Evolutionary conservation across 1,140 invertebrate species (phyloP), one percentile per base, ranked within the genome.

Genomic region (Macrosteles quadrilineatus): DNA sequence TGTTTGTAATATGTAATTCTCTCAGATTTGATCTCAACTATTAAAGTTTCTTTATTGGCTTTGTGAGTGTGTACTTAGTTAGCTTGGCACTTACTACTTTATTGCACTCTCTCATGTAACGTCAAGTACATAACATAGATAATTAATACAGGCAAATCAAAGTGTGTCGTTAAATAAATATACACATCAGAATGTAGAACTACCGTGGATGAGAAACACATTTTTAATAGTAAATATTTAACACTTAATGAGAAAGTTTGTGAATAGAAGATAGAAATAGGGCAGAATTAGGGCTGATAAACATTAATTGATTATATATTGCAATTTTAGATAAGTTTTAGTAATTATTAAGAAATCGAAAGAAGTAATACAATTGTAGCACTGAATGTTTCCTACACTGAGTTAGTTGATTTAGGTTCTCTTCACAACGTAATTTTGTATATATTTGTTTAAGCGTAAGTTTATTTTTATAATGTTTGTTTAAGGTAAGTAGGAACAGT

Each of bases 391-490:
- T 50, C 47, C 47, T 50, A 59, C 55, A 59, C 55, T 59, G 47
- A 50, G 25, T 59, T 59, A 59, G 55, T 6, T 27, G 55, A 11
- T 23, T 25, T 59, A 59, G 55, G 25, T 59, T 59, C 27, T 25
- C 25, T 25, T 30, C 55, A 59, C 55, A 59, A 29, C 55, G 25
- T 59, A 59, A 59, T 59, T 59, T 59, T 59, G 55, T 59, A 59
- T 21, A 59, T 59, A 59, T 59, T 59, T 59, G 27, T 59, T 59
- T 59, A 59, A 59, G 12, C 27, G 55, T 59, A 59, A 59, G 55
- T 59, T 59, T 59, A 59, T 59, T 59, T 59, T 59, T 59, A 29
- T 59, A 59, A 59, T 59, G 55, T 59, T 59, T 25, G 55, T 27
- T 12, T 59, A 59, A 59, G 55, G 12, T 59, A 27, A 59, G 55